These are phyloP conservation scores for Ylistrum balloti DNA, from an alignment of 1,140 invertebrate species.

Conservation along the genomic window DNA sequence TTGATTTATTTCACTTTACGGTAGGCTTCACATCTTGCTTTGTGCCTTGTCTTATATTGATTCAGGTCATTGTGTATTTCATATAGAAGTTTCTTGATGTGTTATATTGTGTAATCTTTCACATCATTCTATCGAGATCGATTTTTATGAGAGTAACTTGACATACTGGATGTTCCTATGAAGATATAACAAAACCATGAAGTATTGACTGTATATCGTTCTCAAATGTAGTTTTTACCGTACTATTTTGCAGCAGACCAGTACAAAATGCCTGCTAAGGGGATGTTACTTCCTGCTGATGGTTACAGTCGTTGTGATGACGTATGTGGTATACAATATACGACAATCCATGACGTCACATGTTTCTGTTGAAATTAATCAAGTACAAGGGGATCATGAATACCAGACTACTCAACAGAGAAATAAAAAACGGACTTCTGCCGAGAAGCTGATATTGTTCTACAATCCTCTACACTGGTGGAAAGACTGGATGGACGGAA, in stretches of 20 bases:
- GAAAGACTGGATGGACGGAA: not conserved
- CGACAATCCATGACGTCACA: not conserved
- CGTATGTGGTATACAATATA: not conserved
- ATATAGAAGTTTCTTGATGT: too few relatives aligned
- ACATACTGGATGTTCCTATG: too few relatives aligned
- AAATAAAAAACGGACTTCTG: not conserved
- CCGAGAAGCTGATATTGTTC: not conserved
- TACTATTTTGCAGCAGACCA: not conserved
- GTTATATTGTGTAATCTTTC: too few relatives aligned
- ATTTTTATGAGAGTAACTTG: too few relatives aligned
- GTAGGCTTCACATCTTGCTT: too few relatives aligned
- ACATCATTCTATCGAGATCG: too few relatives aligned
- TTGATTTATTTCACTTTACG: too few relatives aligned
- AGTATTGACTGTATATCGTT: too few relatives aligned
- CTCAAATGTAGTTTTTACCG: too few relatives aligned
- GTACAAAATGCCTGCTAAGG: not conserved
- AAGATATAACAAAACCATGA: too few relatives aligned
- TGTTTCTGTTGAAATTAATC: not conserved
- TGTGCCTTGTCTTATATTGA: too few relatives aligned
- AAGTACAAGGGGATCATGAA: not conserved
- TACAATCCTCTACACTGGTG: slow-evolving; percentile 4
- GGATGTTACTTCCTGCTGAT: not conserved
- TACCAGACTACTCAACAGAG: not conserved
- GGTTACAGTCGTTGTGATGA: not conserved
- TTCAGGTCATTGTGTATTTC: too few relatives aligned